phyloP scores from a whole-genome alignment of 92 coral and sea anemone species.

The Porites lobata region DNA sequence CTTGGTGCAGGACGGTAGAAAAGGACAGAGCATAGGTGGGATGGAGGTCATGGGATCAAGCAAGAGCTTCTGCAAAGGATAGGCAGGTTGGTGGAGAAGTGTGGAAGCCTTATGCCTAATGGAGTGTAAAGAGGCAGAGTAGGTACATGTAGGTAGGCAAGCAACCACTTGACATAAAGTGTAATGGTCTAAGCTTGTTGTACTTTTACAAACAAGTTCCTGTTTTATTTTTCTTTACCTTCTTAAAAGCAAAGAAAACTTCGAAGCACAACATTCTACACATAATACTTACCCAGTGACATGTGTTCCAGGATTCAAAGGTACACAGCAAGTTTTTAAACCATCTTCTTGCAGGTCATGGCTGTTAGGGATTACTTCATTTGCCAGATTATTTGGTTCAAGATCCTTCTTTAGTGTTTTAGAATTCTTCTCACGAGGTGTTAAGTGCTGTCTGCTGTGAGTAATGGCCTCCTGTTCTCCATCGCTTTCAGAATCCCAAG shows the following conservation, averaged over 20 bases:
- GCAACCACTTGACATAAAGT: no score
- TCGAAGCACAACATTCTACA: not conserved
- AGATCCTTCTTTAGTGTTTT: not conserved
- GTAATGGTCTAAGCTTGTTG: not conserved
- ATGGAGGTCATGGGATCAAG: no score
- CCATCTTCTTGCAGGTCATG: not conserved
- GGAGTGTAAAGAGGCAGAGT: no score
- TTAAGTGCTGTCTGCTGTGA: slow-evolving; percentile 52
- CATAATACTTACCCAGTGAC: slow-evolving; percentile 52
- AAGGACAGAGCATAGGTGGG: no score
- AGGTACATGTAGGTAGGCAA: no score
- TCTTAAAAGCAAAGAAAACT: not conserved
- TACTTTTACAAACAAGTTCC: not conserved
- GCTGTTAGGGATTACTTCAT: not conserved
- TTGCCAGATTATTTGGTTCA: not conserved
- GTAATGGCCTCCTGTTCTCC: slow-evolving; percentile 49
- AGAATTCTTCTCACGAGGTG: slow-evolving; percentile 40
- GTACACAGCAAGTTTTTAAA: slow-evolving; percentile 67
- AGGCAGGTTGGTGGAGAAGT: no score
- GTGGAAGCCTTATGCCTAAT: no score
- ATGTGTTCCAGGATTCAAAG: slow-evolving; percentile 38
- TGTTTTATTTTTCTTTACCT: not conserved
- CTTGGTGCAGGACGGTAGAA: no score
- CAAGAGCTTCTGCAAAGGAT: no score
- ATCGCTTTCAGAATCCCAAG: slow-evolving; percentile 79